Evolutionary conservation across 1,140 invertebrate species (phyloP).

Genomic region (Pararge aegeria): DNA sequence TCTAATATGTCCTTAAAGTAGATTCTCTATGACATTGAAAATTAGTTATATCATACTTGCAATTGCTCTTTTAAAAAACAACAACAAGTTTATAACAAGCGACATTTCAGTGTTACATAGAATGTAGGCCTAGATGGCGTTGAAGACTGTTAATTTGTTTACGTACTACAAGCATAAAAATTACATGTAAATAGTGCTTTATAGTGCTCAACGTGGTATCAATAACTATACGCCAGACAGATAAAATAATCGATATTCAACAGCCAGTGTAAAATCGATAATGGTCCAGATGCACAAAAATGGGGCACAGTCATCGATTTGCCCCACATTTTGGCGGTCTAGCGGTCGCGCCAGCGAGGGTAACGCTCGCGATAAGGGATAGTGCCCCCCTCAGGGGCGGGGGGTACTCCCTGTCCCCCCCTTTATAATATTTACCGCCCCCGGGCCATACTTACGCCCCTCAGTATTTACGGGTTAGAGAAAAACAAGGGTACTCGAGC

Average conservation of each 20-base stretch:
- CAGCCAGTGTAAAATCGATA: conserved; percentile 67
- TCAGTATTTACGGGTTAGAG: conserved; percentile 79
- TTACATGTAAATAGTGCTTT: background rate
- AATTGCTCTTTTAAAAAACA: too few species aligned
- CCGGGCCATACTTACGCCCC: conserved; percentile 77
- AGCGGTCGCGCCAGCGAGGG: conserved; percentile 71
- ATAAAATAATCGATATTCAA: conserved; percentile 45
- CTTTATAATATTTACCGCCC: conserved; percentile 78
- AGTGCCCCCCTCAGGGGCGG: conserved; percentile 64
- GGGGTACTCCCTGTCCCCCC: conserved; percentile 55
- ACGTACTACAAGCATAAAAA: too few species aligned
- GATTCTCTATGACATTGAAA: too few species aligned
- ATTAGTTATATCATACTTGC: too few species aligned
- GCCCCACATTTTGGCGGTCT: conserved; percentile 76
- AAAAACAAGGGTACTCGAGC: conserved; percentile 78
- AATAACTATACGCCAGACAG: background rate
- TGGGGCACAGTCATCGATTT: conserved; percentile 77
- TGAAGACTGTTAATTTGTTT: too few species aligned
- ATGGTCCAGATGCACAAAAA: conserved; percentile 78
- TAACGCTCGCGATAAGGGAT: conserved; percentile 79
- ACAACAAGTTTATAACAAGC: too few species aligned
- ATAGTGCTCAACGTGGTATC: background rate
- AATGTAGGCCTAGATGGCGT: too few species aligned
- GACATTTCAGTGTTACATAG: too few species aligned
- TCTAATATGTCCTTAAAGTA: too few species aligned